These are phyloP conservation scores for Monomorium pharaonis DNA, from an alignment of 1,140 invertebrate genomes.

Conservation along the genomic window DNA sequence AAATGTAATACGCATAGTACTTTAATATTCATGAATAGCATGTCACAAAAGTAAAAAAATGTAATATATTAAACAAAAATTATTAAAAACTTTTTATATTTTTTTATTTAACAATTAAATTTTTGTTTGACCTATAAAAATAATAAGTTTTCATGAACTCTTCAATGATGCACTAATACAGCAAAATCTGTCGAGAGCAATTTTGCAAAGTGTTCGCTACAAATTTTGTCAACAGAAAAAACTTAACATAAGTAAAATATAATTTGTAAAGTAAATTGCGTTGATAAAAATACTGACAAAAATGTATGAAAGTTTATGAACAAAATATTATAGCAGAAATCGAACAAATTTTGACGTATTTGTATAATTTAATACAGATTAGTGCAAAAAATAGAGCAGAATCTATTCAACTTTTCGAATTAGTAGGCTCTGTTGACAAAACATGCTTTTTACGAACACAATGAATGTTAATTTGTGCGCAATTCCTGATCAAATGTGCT, in stretches of 20 bases:
- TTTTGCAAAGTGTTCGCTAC: neutral
- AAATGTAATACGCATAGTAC: neutral
- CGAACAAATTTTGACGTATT: neutral
- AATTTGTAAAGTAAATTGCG: neutral
- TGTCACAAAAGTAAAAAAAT: neutral
- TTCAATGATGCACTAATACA: neutral
- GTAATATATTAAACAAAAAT: neutral
- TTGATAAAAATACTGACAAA: neutral
- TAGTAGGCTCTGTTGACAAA: neutral
- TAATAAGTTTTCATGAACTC: neutral
- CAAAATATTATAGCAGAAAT: neutral
- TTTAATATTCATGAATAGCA: neutral
- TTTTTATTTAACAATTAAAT: neutral
- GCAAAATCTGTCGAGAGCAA: neutral
- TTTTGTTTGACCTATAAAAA: neutral
- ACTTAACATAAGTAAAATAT: neutral
- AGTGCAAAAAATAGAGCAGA: neutral
- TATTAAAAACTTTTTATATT: neutral
- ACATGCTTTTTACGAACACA: neutral
- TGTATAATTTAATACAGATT: neutral
- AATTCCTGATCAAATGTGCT: neutral
- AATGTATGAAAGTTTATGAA: neutral
- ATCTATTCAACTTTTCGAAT: no score
- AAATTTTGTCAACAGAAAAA: neutral
- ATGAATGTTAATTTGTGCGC: neutral